Percentiles rank a stretch among this genome's conserved stretches.
Conservation (phyloP, 2,888 invertebrate species). For the Selenia dentaria region DNA sequence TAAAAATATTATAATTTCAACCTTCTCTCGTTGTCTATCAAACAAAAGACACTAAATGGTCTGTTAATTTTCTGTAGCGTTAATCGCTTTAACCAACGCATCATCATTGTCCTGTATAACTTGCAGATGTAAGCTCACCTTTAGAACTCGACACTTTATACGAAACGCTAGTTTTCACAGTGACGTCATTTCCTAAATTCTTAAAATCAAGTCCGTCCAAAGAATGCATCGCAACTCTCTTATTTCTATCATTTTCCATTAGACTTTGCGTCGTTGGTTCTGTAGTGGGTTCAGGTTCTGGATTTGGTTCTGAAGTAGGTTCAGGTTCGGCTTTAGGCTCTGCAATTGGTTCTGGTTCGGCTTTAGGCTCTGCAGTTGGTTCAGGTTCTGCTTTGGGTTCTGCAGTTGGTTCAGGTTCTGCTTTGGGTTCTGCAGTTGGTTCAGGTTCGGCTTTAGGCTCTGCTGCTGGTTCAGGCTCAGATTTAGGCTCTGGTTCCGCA, state of each 20-base stretch:
- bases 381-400: constrained; percentile 43
- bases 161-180: constrained; percentile 92
- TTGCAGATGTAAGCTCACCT: constrained; percentile 61
- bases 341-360: constrained; percentile 44
- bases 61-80: too few species aligned
- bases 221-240: constrained; percentile 82
- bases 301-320: constrained; percentile 48
- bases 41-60: too few species aligned
- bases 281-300: constrained; percentile 59
- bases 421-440: constrained; percentile 43
- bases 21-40: too few species aligned
- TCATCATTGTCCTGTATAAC: too few species aligned
- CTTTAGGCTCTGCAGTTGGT: constrained; percentile 49
- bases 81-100: too few species aligned
- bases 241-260: constrained; percentile 74
- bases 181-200: constrained; percentile 85
- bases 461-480: constrained; percentile 1
- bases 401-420: constrained; percentile 33
- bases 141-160: constrained; percentile 88
- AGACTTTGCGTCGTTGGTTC: constrained; percentile 48
- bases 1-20: too few species aligned
- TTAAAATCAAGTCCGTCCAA: constrained; percentile 74
- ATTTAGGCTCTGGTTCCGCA: neutral
- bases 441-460: constrained; percentile 48
- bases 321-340: constrained; percentile 41